Percentiles rank a stretch among this genome's conserved stretches.
Evolutionary conservation across 2,113 vertebrate genomes (phyloP).

Genomic region (Cettia cetti): DNA sequence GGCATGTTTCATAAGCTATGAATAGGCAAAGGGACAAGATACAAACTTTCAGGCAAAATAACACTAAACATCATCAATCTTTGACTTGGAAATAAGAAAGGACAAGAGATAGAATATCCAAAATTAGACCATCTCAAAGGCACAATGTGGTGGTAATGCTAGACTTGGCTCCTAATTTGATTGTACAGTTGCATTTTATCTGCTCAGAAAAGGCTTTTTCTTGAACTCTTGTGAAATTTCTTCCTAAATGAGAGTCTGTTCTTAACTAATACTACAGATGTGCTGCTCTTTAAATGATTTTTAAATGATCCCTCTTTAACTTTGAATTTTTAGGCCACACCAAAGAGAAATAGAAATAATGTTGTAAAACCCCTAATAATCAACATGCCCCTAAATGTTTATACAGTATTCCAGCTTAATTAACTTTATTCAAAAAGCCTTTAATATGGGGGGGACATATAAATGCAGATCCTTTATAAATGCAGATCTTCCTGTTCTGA

Average conservation of each 20-base stretch:
- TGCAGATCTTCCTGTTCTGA: constrained; percentile 19
- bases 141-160: neutral
- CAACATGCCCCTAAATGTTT: constrained; percentile 29
- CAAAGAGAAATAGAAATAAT: constrained; percentile 5
- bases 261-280: neutral
- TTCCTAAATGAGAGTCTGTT: neutral
- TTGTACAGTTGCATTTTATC: neutral
- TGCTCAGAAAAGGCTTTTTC: neutral
- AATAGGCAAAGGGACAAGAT: neutral
- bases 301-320: neutral
- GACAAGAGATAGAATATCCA: neutral
- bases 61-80: neutral
- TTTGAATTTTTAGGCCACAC: neutral
- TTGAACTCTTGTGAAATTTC: neutral
- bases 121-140: neutral
- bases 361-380: constrained; percentile 43
- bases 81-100: neutral
- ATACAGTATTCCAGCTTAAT: constrained; percentile 36
- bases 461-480: constrained; percentile 35
- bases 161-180: neutral
- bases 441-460: neutral
- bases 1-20: neutral
- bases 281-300: neutral
- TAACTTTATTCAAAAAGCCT: constrained; percentile 22
- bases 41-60: neutral